Evolutionary conservation across 1,140 invertebrate genomes (phyloP).

Genomic region (Halotydeus destructor): DNA sequence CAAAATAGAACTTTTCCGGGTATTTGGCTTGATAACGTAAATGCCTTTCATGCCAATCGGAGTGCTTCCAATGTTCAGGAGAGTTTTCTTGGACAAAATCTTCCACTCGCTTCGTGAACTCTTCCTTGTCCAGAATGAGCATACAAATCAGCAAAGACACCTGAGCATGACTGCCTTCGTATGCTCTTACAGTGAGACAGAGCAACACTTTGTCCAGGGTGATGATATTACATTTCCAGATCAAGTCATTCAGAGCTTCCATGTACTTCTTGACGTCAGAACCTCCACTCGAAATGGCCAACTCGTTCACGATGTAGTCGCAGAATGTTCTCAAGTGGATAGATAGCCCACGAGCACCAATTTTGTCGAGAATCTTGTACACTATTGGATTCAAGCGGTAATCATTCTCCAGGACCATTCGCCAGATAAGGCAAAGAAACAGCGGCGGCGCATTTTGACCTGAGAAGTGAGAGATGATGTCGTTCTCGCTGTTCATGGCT

Average conservation of each 20-base stretch:
- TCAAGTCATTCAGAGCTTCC: constrained; percentile 83
- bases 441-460: constrained; percentile 63
- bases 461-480: constrained; percentile 84
- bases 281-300: constrained; percentile 57
- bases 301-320: constrained; percentile 79
- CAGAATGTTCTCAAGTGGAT: constrained; percentile 79
- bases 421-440: constrained; percentile 65
- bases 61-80: constrained; percentile 67
- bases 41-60: constrained; percentile 92
- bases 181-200: constrained; percentile 64
- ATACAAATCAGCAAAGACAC: constrained; percentile 84
- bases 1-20: constrained; percentile 83
- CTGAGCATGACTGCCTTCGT: constrained; percentile 78
- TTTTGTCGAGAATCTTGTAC: constrained; percentile 80
- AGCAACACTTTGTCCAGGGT: constrained; percentile 77
- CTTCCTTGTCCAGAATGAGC: constrained; percentile 57
- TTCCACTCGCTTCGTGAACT: constrained; percentile 68
- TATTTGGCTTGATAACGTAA: constrained; percentile 36
- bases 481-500: constrained; percentile 53
- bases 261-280: constrained; percentile 68
- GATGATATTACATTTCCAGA: constrained; percentile 91
- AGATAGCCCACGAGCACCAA: constrained; percentile 68
- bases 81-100: constrained; percentile 72
- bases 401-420: constrained; percentile 84
- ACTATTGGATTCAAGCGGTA: constrained; percentile 63